phyloP scores from a whole-genome alignment of 1,140 invertebrate species.

The Bombus soroeensis region DNA sequence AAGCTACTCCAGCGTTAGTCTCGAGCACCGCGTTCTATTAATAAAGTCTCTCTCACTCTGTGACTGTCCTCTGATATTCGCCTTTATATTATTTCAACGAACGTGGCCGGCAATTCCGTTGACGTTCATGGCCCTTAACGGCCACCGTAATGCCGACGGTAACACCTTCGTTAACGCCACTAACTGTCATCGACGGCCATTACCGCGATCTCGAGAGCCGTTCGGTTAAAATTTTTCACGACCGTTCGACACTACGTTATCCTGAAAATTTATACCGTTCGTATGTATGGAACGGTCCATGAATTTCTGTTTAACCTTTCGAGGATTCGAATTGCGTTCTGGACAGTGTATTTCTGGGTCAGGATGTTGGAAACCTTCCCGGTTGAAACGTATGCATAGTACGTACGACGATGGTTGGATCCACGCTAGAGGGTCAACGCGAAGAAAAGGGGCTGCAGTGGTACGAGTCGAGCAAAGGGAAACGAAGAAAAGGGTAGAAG shows the following conservation, averaged over 20 bases:
- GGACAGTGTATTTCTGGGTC: conserved; percentile 73
- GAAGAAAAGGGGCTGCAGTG: background rate
- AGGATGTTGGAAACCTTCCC: conserved; percentile 57
- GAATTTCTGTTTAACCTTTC: conserved; percentile 10
- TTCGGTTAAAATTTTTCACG: conserved; percentile 38
- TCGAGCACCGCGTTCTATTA: conserved; percentile 16
- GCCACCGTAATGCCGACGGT: conserved; percentile 34
- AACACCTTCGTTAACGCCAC: conserved; percentile 48
- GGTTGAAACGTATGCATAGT: conserved; percentile 55
- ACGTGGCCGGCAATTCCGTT: conserved; percentile 28
- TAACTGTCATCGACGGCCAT: conserved; percentile 45
- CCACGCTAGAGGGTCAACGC: background rate
- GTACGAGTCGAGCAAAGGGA: background rate
- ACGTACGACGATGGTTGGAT: conserved; percentile 5
- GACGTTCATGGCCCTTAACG: conserved; percentile 41
- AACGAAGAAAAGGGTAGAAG: background rate
- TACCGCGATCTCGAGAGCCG: conserved; percentile 50
- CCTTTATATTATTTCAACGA: conserved; percentile 42
- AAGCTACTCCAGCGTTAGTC: background rate
- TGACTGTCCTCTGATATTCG: conserved; percentile 17
- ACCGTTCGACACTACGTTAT: conserved; percentile 23
- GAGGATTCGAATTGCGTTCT: conserved; percentile 38
- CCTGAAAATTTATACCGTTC: conserved; percentile 50
- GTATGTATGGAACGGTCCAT: background rate
- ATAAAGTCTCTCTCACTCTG: conserved; percentile 10